Evolutionary conservation across 2,888 invertebrate genomes (phyloP), one percentile per base, ranked within the genome.

Genomic region (Alviniconcha strummeri): DNA sequence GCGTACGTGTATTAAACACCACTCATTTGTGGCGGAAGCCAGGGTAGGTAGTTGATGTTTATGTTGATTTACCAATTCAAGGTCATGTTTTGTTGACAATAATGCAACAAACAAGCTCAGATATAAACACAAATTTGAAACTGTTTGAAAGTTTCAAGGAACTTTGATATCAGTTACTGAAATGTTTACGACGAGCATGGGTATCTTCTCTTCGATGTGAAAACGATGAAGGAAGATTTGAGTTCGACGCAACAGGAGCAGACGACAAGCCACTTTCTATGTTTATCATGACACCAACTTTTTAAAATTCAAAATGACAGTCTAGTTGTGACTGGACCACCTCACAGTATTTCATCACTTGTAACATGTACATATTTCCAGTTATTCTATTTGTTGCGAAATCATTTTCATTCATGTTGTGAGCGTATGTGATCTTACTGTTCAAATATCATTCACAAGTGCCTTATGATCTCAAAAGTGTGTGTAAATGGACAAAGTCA

Each of bases 391-490:
- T 81, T 75, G 64, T 72, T 74, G n/a, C 56, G n/a, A 74, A 55
- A 76, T 71, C 79, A 80, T 80, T 75, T 9, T 80, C 80, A n/a
- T 76, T 79, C 54, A 78, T 77, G 76, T 77, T 82, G 82, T 77
- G 77, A 64, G 74, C 67, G 74, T 52, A 77, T 76, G 71, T 82
- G 69, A 82, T 80, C 67, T 57, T 52, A 19, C 55, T 55, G 56
- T 76, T 77, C 52, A n/a, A 36, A 69, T 77, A 60, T 82, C 81
- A 57, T 74, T 74, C 72, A 72, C 74, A 81, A 81, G 81, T 81
- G 81, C 81, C 81, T 81, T 81, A 57, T 81, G 81, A 81, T 81
- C 81, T 81, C 81, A 81, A 19, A 52, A 78, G 78, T 78, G 60
- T 1, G 13, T 60, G 60, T 60, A 60, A 60, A 60, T 13, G 60